These are phyloP conservation scores for Melinaea marsaeus DNA, from an alignment of 2,888 invertebrate genomes.

Conservation along the genomic window DNA sequence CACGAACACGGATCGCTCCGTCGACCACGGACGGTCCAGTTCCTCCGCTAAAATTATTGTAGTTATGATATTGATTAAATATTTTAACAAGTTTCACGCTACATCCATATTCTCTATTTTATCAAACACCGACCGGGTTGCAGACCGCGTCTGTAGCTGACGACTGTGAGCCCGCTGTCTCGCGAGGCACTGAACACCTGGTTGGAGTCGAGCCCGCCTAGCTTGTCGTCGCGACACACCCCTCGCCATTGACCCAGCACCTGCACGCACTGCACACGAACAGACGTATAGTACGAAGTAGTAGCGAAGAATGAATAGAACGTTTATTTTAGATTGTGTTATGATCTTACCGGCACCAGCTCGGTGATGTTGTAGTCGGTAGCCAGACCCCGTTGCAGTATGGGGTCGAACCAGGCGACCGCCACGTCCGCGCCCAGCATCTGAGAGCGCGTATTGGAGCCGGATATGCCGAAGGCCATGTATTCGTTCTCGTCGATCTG, in stretches of 20 bases:
- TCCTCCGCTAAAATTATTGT: conserved; percentile 78
- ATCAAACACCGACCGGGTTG: conserved; percentile 78
- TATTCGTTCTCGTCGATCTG: conserved; percentile 84
- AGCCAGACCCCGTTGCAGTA: conserved; percentile 81
- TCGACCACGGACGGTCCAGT: conserved; percentile 85
- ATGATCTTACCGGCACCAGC: conserved; percentile 82
- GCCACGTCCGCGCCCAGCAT: conserved; percentile 93
- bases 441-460: conserved; percentile 81
- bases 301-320: neutral
- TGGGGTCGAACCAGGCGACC: conserved; percentile 83
- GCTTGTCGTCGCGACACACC: conserved; percentile 89
- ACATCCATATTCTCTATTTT: too few species aligned
- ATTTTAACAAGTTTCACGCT: too few species aligned
- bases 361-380: conserved; percentile 92
- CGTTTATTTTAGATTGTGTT: too few species aligned
- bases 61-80: neutral
- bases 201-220: conserved; percentile 89
- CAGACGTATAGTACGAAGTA: neutral
- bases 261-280: conserved; percentile 82
- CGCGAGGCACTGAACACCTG: conserved; percentile 86
- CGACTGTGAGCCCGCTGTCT: conserved; percentile 85
- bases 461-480: conserved; percentile 93
- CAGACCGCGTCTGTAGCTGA: conserved; percentile 87
- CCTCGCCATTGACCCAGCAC: conserved; percentile 91
- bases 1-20: conserved; percentile 81